A percentile compares a stretch with the other conserved stretches of the same genome.
Conservation (phyloP, 2,113 vertebrate species). For the Rhodinocichla rosea region DNA sequence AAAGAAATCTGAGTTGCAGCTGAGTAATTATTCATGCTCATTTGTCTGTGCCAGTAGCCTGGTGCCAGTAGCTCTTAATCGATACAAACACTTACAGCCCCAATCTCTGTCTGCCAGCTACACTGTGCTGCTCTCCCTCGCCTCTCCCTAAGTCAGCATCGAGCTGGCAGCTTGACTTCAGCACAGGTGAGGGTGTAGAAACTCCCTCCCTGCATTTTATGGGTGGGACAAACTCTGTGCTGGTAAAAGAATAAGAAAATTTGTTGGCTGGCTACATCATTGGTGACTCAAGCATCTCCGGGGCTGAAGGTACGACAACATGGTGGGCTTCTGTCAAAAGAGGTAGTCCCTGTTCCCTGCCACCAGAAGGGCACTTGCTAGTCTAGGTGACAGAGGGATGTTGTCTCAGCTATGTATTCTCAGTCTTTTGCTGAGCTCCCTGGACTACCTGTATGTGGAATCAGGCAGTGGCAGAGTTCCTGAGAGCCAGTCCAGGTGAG, state of each 20-base stretch:
- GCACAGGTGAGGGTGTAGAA: neutral
- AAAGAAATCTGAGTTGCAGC: conserved; percentile 12
- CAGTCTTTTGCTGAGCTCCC: neutral
- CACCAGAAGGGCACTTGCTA: neutral
- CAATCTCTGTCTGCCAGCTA: neutral
- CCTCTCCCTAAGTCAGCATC: neutral
- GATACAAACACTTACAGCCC: neutral
- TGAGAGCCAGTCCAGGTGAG: neutral
- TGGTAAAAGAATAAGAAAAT: neutral
- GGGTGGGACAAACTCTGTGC: neutral
- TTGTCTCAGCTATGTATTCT: neutral
- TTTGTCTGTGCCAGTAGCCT: neutral
- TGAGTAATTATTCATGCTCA: conserved; percentile 13
- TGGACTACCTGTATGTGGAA: neutral
- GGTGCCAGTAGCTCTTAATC: neutral
- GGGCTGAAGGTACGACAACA: neutral
- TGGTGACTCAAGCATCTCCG: neutral
- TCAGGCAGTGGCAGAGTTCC: neutral
- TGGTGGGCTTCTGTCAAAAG: neutral
- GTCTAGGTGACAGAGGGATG: neutral
- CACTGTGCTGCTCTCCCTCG: neutral
- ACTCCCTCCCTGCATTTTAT: neutral
- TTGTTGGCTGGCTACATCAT: neutral
- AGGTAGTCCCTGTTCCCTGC: neutral
- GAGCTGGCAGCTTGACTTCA: neutral